These are phyloP conservation scores for human (Homo sapiens) DNA, from an alignment of 2,113 vertebrate species.

Conservation along the genomic window DNA sequence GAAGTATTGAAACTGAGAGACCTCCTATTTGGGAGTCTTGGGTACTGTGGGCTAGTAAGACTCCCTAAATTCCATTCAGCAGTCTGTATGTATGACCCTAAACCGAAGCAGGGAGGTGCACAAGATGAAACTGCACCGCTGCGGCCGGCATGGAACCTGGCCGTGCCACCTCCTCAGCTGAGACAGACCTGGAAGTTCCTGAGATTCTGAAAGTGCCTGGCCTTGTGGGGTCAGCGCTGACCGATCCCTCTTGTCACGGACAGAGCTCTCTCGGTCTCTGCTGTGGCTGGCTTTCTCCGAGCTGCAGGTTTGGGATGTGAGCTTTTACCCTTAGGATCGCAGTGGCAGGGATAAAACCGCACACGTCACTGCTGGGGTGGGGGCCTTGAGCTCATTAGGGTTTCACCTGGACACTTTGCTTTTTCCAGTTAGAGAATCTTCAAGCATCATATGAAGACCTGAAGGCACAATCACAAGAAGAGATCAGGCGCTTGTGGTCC, in stretches of 20 bases:
- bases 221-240: background rate
- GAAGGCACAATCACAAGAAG: conserved; percentile 87
- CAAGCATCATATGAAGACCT: conserved; percentile 81
- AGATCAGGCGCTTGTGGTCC: conserved; percentile 89
- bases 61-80: no score
- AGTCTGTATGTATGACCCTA: background rate
- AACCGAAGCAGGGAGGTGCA: background rate
- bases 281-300: background rate
- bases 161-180: no score
- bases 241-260: background rate
- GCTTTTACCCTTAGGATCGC: background rate
- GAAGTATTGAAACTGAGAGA: background rate
- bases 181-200: background rate
- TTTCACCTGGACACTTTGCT: rapidly evolving
- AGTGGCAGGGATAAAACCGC: background rate
- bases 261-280: background rate
- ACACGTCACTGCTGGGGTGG: rapidly evolving
- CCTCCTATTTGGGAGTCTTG: background rate
- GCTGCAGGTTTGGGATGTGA: background rate
- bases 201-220: background rate
- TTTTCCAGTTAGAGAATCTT: conserved; percentile 85
- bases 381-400: rapidly evolving
- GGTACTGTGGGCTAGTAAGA: background rate
- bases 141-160: no score
- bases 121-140: background rate